Percentiles rank a stretch among this genome's conserved stretches.
Evolutionary conservation across 2,797 vertebrate genomes (phyloP).

Genomic region (Bradypodion ventrale): DNA sequence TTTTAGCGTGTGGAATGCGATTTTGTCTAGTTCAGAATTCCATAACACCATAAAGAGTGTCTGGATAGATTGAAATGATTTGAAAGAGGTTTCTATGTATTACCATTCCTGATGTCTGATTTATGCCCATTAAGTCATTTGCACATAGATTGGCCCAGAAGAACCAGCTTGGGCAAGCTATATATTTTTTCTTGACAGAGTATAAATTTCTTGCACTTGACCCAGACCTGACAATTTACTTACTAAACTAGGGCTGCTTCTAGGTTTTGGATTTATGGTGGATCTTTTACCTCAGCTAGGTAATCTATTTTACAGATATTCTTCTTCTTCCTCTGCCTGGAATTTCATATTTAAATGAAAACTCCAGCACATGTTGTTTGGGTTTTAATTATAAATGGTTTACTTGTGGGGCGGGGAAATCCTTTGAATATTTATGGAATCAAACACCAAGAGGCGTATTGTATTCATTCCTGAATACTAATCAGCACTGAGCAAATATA

Average conservation of each 20-base stretch:
- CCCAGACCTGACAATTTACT: background rate
- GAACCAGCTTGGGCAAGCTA: background rate
- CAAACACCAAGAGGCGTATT: background rate
- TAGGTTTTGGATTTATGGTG: background rate
- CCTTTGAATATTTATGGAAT: slow-evolving; percentile 34
- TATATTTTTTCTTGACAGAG: background rate
- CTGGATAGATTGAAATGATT: no score
- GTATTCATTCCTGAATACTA: slow-evolving; percentile 12
- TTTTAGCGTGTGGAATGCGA: no score
- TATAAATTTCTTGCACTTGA: background rate
- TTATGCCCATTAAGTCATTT: no score
- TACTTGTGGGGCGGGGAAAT: background rate
- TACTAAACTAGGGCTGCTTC: background rate
- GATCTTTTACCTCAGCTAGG: background rate
- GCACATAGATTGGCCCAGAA: no score
- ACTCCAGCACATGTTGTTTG: background rate
- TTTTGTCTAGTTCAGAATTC: no score
- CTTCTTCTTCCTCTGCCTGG: background rate
- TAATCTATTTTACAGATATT: background rate
- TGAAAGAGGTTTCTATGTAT: no score
- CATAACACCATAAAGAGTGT: no score
- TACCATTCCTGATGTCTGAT: no score
- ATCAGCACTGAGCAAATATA: slow-evolving; percentile 11
- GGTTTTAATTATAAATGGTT: background rate
- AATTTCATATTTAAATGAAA: slow-evolving; percentile 17